These are phyloP conservation scores for Copidosoma aretas DNA, from an alignment of 2,888 invertebrate genomes.

Conservation along the genomic window DNA sequence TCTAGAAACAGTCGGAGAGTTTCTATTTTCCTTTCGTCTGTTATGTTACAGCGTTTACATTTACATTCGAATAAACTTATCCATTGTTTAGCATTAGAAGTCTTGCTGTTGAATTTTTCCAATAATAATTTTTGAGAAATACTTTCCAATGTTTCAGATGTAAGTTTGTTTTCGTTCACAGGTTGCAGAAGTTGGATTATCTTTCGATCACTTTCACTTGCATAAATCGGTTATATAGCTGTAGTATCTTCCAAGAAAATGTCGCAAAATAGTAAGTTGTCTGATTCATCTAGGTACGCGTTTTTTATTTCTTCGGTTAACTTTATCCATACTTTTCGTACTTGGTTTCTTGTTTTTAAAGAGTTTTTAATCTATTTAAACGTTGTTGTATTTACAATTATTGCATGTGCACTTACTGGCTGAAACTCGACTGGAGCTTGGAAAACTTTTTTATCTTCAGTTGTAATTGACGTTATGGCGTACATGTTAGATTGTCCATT, in stretches of 20 bases:
- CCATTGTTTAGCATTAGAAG: constrained; percentile 44
- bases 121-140: constrained; percentile 37
- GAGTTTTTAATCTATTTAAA: constrained; percentile 38
- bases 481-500: too few species aligned
- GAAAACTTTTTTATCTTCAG: too few species aligned
- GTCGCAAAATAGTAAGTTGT: constrained; percentile 38
- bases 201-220: too few species aligned
- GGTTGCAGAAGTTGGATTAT: too few species aligned
- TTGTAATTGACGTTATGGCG: too few species aligned
- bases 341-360: constrained; percentile 40
- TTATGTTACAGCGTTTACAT: constrained; percentile 12
- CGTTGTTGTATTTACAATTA: constrained; percentile 26
- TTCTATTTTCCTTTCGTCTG: constrained; percentile 39
- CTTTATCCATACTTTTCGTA: constrained; percentile 40
- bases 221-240: neutral
- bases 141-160: constrained; percentile 6
- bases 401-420: constrained; percentile 10
- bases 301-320: constrained; percentile 34
- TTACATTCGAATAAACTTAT: constrained; percentile 45
- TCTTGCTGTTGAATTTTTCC: constrained; percentile 43
- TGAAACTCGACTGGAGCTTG: too few species aligned
- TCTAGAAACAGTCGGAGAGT: constrained; percentile 28
- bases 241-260: constrained; percentile 36
- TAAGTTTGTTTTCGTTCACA: too few species aligned
- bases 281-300: constrained; percentile 37